Conservation (phyloP, 2,113 vertebrate genomes). For the Spilogale gracilis region DNA sequence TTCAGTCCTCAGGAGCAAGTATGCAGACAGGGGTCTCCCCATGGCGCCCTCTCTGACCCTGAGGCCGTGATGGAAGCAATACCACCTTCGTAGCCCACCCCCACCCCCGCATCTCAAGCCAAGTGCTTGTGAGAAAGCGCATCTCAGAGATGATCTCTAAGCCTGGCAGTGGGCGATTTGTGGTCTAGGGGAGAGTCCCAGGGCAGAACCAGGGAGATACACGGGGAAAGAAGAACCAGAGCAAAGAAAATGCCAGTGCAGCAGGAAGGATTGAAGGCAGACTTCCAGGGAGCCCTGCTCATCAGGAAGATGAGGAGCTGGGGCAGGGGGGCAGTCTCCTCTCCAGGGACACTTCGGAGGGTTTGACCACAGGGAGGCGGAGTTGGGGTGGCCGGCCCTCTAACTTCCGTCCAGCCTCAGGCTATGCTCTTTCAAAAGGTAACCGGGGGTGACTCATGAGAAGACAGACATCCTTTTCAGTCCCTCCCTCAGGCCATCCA, state of each 20-base stretch:
- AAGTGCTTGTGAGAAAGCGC: background rate
- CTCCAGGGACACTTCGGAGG: background rate
- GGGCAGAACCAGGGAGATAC: background rate
- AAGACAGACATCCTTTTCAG: background rate
- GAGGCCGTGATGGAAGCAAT: background rate
- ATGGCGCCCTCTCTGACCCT: background rate
- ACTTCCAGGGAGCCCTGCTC: background rate
- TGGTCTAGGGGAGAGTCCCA: background rate
- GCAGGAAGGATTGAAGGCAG: background rate
- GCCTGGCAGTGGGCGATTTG: background rate
- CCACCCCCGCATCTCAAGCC: background rate
- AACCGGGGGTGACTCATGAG: background rate
- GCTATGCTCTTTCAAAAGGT: background rate
- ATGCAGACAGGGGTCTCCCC: accelerated
- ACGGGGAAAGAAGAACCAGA: background rate
- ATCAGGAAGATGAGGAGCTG: background rate
- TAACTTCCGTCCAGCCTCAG: background rate
- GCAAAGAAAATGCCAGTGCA: background rate
- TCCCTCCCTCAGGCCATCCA: background rate
- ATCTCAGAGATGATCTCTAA: background rate
- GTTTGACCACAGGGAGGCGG: background rate
- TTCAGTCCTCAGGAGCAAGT: background rate
- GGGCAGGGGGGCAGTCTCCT: background rate
- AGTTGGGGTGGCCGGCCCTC: background rate
- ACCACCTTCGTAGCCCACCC: no score